phyloP scores from a whole-genome alignment of 2,113 vertebrate genomes.

The Oreocharis arfaki region DNA sequence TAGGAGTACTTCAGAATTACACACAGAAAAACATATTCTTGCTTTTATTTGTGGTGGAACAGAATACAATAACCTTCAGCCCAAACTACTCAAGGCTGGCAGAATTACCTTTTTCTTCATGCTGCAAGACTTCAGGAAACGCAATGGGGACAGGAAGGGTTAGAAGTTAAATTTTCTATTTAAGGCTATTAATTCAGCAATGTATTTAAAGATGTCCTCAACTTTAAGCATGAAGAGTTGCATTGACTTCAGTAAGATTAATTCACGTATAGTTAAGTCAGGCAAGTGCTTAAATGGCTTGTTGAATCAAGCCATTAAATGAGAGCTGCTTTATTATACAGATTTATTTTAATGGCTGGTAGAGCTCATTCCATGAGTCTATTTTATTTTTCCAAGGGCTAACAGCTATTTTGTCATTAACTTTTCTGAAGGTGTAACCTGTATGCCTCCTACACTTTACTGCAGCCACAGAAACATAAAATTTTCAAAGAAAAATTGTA shows the following conservation, averaged over 20 bases:
- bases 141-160: background rate
- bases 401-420: background rate
- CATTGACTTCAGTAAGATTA: constrained; percentile 18
- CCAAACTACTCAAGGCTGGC: background rate
- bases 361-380: constrained; percentile 20
- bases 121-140: constrained; percentile 36
- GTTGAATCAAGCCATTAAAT: constrained; percentile 38
- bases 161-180: constrained; percentile 45
- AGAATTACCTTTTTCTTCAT: constrained; percentile 34
- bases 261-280: constrained; percentile 23
- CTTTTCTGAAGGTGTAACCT: constrained; percentile 13
- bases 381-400: background rate
- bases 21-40: constrained; percentile 40
- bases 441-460: background rate
- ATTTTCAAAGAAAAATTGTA: constrained; percentile 37
- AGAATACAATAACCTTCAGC: constrained; percentile 16
- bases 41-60: constrained; percentile 44
- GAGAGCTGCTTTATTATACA: background rate
- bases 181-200: constrained; percentile 49
- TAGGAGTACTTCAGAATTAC: background rate
- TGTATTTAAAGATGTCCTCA: background rate
- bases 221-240: constrained; percentile 36
- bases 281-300: constrained; percentile 46
- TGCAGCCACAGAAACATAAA: constrained; percentile 36
- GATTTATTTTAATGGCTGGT: background rate